These are phyloP conservation scores for Luperina nickerlii DNA, from an alignment of 2,888 invertebrate genomes.

Conservation along the genomic window DNA sequence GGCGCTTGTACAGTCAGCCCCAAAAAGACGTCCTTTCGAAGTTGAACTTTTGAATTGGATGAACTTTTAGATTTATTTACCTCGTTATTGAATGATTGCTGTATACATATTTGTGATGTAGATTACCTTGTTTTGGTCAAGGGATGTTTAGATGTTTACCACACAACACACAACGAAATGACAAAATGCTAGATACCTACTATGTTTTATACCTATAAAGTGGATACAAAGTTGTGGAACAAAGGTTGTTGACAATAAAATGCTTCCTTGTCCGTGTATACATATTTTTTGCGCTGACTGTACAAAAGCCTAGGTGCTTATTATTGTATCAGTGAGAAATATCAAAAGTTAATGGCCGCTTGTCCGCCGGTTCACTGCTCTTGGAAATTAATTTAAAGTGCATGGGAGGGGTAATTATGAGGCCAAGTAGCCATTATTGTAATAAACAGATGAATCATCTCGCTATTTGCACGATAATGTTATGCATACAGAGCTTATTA, in stretches of 20 bases:
- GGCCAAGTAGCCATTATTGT: constrained; percentile 82
- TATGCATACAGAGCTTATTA: constrained; percentile 46
- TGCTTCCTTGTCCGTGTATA: not conserved
- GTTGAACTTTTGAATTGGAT: not conserved
- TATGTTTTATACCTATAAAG: not conserved
- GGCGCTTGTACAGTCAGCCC: constrained; percentile 45
- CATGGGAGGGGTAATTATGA: constrained; percentile 84
- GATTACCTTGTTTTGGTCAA: not conserved
- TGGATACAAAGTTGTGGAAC: too few species aligned
- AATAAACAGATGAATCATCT: constrained; percentile 83
- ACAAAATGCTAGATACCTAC: not conserved
- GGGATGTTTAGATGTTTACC: not conserved
- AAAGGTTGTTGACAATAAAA: not conserved
- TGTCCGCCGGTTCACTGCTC: constrained; percentile 80
- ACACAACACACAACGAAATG: too few species aligned
- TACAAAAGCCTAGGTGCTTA: constrained; percentile 69
- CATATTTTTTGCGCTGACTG: not conserved
- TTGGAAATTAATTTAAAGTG: constrained; percentile 88
- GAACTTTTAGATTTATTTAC: too few species aligned
- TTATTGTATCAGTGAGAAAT: constrained; percentile 80
- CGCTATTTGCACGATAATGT: constrained; percentile 79
- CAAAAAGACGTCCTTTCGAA: not conserved
- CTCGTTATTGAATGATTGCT: not conserved
- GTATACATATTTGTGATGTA: not conserved
- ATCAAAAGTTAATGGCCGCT: constrained; percentile 81